Conservation (phyloP, 2,888 invertebrate genomes). For the Drosophila lutescens region DNA sequence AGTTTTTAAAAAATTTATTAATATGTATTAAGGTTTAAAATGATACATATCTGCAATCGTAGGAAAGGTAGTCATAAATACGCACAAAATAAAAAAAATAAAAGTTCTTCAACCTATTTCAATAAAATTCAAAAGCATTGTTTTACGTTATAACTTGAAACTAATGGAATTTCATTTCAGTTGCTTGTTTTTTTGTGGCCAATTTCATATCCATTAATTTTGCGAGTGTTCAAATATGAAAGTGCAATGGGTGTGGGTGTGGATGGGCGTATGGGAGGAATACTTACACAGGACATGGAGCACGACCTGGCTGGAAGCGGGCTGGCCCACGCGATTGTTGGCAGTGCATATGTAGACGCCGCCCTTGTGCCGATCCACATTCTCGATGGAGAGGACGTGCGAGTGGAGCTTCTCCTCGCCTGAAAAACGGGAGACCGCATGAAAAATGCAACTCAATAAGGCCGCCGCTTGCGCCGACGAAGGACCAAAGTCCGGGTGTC, state of each 20-base stretch:
- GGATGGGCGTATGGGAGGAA: conserved; percentile 13
- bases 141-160: no score
- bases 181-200: no score
- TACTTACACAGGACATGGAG: conserved; percentile 88
- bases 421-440: conserved; percentile 67
- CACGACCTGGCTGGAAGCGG: conserved; percentile 87
- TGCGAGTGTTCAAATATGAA: conserved; percentile 21
- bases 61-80: no score
- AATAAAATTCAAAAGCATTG: no score
- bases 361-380: conserved; percentile 87
- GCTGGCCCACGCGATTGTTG: conserved; percentile 87
- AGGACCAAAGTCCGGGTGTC: conserved; percentile 1
- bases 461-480: neutral
- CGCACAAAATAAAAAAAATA: no score
- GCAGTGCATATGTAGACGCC: conserved; percentile 88
- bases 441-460: conserved; percentile 64
- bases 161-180: no score
- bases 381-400: conserved; percentile 86
- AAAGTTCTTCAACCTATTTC: no score
- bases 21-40: no score
- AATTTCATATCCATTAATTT: neutral
- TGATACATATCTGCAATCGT: no score
- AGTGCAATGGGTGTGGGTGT: neutral
- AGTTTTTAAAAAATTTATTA: no score
- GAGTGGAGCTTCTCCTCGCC: conserved; percentile 88